Percentiles rank a stretch among this genome's conserved stretches.
phyloP scores from a whole-genome alignment of 1,140 invertebrate genomes.

The Drosophila kohkoa region DNA sequence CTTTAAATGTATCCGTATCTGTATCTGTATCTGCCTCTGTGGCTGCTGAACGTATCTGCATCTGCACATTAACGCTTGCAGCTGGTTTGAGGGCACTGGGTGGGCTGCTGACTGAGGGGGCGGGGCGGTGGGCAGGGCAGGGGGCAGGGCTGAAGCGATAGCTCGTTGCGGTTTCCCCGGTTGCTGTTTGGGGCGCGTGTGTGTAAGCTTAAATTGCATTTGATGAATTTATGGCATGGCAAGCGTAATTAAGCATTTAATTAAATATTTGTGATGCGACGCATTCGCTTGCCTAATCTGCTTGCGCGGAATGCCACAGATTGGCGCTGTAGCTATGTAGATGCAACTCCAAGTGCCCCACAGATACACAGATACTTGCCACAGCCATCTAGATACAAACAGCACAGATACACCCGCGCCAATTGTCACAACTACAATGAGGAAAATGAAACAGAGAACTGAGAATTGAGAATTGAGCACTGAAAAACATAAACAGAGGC shows the following conservation, averaged over 20 bases:
- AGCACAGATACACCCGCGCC: slow-evolving; percentile 30
- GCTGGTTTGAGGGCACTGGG: background rate
- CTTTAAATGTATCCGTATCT: slow-evolving; percentile 40
- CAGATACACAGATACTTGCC: slow-evolving; percentile 8
- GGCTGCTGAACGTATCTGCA: slow-evolving; percentile 39
- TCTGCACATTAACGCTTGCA: slow-evolving; percentile 11
- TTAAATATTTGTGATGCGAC: slow-evolving; percentile 81
- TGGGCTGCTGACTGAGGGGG: background rate
- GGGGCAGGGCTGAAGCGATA: background rate
- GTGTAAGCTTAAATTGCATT: slow-evolving; percentile 79
- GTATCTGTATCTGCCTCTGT: slow-evolving; percentile 29
- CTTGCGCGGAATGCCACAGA: slow-evolving; percentile 76
- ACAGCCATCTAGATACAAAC: slow-evolving; percentile 10
- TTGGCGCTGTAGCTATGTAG: slow-evolving; percentile 56
- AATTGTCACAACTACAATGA: slow-evolving; percentile 40
- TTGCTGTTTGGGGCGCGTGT: slow-evolving; percentile 18
- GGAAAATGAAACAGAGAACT: no score
- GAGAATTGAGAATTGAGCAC: no score
- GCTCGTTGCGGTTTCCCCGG: slow-evolving; percentile 6
- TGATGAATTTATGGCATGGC: slow-evolving; percentile 84
- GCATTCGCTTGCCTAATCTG: slow-evolving; percentile 69
- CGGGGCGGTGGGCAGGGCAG: background rate
- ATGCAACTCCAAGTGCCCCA: slow-evolving; percentile 6
- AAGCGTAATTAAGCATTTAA: slow-evolving; percentile 85
- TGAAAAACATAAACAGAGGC: slow-evolving; percentile 53